Evolutionary conservation across 2,888 invertebrate genomes (phyloP).

Genomic region (Habroteleia sp.): DNA sequence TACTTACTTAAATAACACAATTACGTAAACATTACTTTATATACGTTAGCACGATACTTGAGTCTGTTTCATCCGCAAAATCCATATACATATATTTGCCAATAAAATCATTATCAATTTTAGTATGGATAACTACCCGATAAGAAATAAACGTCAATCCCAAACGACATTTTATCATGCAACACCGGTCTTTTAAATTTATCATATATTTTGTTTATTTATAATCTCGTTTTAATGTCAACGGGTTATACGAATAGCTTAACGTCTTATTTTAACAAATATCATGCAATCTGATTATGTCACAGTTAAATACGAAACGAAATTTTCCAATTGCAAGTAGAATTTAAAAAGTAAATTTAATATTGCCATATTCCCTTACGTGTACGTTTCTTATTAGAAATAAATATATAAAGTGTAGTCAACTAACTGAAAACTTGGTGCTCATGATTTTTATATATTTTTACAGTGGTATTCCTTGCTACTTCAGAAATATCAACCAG

Average conservation of each 20-base stretch:
- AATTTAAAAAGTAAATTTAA: neutral
- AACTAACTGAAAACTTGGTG: too few relatives aligned
- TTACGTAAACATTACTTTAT: conserved; percentile 34
- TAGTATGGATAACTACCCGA: conserved; percentile 39
- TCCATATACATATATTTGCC: conserved; percentile 28
- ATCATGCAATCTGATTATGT: conserved; percentile 10
- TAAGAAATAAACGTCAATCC: conserved; percentile 51
- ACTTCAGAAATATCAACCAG: too few relatives aligned
- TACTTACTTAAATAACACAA: conserved; percentile 7
- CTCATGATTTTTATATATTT: conserved; percentile 6
- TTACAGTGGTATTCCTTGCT: conserved; percentile 1
- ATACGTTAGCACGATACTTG: conserved; percentile 28
- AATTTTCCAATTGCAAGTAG: too few relatives aligned
- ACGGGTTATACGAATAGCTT: conserved; percentile 19
- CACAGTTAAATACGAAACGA: conserved; percentile 10
- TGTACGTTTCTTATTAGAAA: too few relatives aligned
- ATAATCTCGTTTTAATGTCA: conserved; percentile 35
- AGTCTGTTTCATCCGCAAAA: conserved; percentile 30
- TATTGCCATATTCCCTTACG: too few relatives aligned
- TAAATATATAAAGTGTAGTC: too few relatives aligned
- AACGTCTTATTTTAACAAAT: conserved; percentile 36
- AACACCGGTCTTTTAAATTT: conserved; percentile 16
- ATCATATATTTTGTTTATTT: conserved; percentile 50
- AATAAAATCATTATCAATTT: conserved; percentile 34
- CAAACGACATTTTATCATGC: conserved; percentile 14